Evolutionary conservation across 2,888 invertebrate genomes (phyloP).

Genomic region (Molorchus minor): DNA sequence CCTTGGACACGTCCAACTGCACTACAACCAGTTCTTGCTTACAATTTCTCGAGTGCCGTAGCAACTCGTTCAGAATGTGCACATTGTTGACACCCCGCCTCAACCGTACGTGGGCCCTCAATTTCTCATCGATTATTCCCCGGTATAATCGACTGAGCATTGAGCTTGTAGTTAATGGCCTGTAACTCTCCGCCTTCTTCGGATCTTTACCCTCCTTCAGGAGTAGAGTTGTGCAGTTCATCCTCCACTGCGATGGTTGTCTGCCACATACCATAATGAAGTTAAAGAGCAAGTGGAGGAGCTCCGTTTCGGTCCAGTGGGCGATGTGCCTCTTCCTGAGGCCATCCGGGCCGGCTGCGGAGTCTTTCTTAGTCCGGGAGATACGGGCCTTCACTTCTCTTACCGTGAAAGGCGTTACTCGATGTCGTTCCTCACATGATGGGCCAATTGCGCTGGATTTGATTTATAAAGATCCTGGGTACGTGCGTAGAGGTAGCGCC

Average conservation of each 20-base stretch:
- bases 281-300: conserved; percentile 37
- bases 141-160: conserved; percentile 49
- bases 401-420: conserved; percentile 20
- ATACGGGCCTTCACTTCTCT: conserved; percentile 37
- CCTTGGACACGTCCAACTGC: conserved; percentile 61
- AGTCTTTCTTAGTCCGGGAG: conserved; percentile 31
- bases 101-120: conserved; percentile 33
- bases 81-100: conserved; percentile 51
- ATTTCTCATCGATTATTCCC: conserved; percentile 46
- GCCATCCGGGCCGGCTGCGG: conserved; percentile 46
- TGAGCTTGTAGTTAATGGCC: conserved; percentile 52
- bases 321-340: conserved; percentile 35
- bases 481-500: conserved; percentile 45
- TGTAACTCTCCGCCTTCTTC: conserved; percentile 44
- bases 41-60: conserved; percentile 43
- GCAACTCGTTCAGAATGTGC: conserved; percentile 45
- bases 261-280: conserved; percentile 30
- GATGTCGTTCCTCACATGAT: conserved; percentile 43
- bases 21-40: conserved; percentile 54
- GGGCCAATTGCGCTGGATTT: conserved; percentile 48
- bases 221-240: conserved; percentile 51
- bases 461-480: conserved; percentile 49
- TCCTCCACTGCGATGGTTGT: conserved; percentile 48
- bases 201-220: conserved; percentile 52
- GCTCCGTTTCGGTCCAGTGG: conserved; percentile 17